These are phyloP conservation scores for Grammomys surdaster DNA, from an alignment of 2,113 vertebrate genomes.

Conservation along the genomic window DNA sequence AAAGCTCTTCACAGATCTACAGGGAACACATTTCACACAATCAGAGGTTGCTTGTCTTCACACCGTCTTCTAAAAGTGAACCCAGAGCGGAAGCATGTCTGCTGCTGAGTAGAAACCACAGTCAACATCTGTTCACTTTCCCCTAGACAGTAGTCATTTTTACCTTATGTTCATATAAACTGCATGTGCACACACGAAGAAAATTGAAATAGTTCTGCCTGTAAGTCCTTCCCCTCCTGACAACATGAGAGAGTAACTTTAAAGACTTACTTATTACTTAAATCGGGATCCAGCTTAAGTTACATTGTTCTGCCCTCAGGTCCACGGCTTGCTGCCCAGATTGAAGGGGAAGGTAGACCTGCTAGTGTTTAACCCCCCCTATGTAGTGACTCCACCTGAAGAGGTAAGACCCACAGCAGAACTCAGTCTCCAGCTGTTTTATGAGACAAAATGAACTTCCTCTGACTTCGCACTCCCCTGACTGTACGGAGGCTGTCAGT, in stretches of 20 bases:
- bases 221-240: neutral
- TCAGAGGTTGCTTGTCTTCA: neutral
- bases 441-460: neutral
- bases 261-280: constrained; percentile 32
- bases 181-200: constrained; percentile 43
- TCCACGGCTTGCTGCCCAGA: constrained; percentile 90
- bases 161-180: constrained; percentile 26
- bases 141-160: neutral
- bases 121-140: neutral
- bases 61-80: neutral
- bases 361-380: constrained; percentile 96
- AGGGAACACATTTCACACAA: neutral
- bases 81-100: neutral
- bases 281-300: constrained; percentile 38
- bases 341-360: constrained; percentile 94
- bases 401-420: constrained; percentile 89
- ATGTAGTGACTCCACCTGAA: constrained; percentile 95
- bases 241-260: neutral
- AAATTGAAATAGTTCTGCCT: neutral
- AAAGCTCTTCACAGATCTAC: neutral
- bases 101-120: neutral
- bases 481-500: neutral
- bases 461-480: neutral
- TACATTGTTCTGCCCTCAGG: constrained; percentile 84
- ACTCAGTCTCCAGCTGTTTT: neutral